These are phyloP conservation scores for Subacronicta megacephala DNA, from an alignment of 2,888 invertebrate species.

Conservation along the genomic window DNA sequence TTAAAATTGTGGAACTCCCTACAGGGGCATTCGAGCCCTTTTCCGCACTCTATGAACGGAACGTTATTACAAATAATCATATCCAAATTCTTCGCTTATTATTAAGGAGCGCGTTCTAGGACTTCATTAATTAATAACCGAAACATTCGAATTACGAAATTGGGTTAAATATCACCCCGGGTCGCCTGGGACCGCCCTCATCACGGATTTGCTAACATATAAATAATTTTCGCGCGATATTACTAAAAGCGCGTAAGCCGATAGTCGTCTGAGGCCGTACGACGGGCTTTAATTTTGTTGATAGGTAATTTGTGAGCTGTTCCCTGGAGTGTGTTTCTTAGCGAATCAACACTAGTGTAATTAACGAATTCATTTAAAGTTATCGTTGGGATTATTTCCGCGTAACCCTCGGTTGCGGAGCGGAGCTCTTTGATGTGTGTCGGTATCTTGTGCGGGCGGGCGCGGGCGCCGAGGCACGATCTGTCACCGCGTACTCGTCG, in stretches of 20 bases:
- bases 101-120: constrained; percentile 43
- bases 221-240: constrained; percentile 67
- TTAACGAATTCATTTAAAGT: constrained; percentile 86
- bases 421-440: constrained; percentile 74
- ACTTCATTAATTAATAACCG: constrained; percentile 59
- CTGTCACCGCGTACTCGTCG: constrained; percentile 31
- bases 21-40: not conserved
- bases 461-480: constrained; percentile 19
- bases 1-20: too few species aligned
- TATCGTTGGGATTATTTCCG: constrained; percentile 71
- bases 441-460: constrained; percentile 32
- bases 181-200: constrained; percentile 48
- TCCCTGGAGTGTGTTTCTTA: constrained; percentile 78
- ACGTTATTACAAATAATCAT: constrained; percentile 21
- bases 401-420: constrained; percentile 50
- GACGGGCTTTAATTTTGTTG: constrained; percentile 78
- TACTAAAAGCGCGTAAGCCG: constrained; percentile 67
- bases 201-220: constrained; percentile 62
- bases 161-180: constrained; percentile 55
- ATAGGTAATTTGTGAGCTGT: constrained; percentile 78
- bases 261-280: constrained; percentile 70
- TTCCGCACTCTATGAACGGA: not conserved
- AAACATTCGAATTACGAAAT: constrained; percentile 57
- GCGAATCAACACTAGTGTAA: constrained; percentile 86
- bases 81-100: constrained; percentile 30